A percentile compares a stretch with the other conserved stretches of the same genome.
Conservation (phyloP, 2,113 vertebrate genomes). For the human (Homo sapiens) region GRCh38 chr1:53016501-53017000, state of each 20-base stretch:
- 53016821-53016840: neutral
- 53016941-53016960: neutral
- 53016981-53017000: slow-evolving; percentile 11
- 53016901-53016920: neutral
- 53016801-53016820: neutral
- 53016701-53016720: neutral
- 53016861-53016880: neutral
- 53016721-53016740: neutral
- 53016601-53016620: neutral
- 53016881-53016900: neutral
- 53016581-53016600: neutral
- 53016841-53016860: neutral
- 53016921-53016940: neutral
- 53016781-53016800: neutral
- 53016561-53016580: slow-evolving; percentile 6
- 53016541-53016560: slow-evolving; percentile 26
- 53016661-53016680: neutral
- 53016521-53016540: neutral
- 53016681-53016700: neutral
- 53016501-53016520: neutral
- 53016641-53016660: neutral
- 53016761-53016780: neutral
- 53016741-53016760: neutral
- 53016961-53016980: neutral
- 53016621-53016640: neutral